A percentile compares a stretch with the other conserved stretches of the same genome.
Conservation (phyloP, 2,888 invertebrate genomes). For the Synergus umbraculus region DNA sequence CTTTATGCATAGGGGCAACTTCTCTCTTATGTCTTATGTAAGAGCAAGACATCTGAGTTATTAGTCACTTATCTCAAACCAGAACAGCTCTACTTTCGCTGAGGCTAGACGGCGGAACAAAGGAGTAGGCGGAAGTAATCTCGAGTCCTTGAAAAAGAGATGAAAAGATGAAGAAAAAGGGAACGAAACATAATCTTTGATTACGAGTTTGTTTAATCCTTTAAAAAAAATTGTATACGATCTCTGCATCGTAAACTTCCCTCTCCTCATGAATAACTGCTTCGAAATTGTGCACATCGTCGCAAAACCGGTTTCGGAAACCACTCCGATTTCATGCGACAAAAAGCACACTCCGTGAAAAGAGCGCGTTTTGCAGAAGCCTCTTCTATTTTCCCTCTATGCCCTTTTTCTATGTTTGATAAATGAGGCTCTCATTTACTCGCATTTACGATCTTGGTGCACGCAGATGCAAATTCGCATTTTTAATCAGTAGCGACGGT, state of each 20-base stretch:
- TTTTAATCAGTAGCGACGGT: background rate
- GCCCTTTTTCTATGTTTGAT: slow-evolving; percentile 34
- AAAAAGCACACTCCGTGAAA: slow-evolving; percentile 26
- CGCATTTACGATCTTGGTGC: background rate
- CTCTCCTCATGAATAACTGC: slow-evolving; percentile 35
- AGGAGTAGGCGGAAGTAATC: slow-evolving; percentile 28
- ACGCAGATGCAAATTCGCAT: background rate
- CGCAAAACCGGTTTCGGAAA: slow-evolving; percentile 29
- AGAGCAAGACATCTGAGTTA: background rate
- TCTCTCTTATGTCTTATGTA: background rate
- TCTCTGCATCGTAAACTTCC: slow-evolving; percentile 37
- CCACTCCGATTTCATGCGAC: slow-evolving; percentile 38
- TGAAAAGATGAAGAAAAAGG: background rate
- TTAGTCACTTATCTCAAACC: slow-evolving; percentile 22
- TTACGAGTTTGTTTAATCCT: background rate
- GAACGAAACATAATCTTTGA: slow-evolving; percentile 13
- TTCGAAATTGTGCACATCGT: slow-evolving; percentile 29
- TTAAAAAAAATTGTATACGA: slow-evolving; percentile 1
- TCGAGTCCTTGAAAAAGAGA: background rate
- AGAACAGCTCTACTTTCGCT: slow-evolving; percentile 14
- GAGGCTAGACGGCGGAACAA: background rate
- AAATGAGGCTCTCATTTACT: background rate
- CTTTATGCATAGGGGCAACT: background rate
- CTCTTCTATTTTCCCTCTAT: slow-evolving; percentile 28
- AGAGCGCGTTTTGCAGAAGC: slow-evolving; percentile 25